Evolutionary conservation across 2,113 vertebrate genomes (phyloP).

Genomic region (Hipposideros armiger): DNA sequence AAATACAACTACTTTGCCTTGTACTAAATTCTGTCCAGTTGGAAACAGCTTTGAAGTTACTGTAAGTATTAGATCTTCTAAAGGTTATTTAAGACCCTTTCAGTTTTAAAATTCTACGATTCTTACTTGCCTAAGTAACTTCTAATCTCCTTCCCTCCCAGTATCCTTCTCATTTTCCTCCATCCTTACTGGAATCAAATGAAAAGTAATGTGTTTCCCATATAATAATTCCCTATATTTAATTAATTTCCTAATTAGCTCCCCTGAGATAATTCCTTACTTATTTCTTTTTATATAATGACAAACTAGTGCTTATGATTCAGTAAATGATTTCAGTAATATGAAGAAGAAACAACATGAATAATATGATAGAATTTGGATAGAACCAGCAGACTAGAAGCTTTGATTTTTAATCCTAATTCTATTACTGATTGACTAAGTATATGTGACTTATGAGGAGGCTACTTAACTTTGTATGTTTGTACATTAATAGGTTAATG

Average conservation of each 20-base stretch:
- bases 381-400: neutral
- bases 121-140: neutral
- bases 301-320: neutral
- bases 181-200: neutral
- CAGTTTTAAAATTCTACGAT: neutral
- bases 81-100: neutral
- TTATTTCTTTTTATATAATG: conserved; percentile 12
- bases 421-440: neutral
- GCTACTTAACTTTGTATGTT: neutral
- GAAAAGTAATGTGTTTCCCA: neutral
- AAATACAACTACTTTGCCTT: neutral
- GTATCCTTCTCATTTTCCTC: neutral
- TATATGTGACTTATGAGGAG: neutral
- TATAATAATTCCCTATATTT: neutral
- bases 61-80: neutral
- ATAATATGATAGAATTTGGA: neutral
- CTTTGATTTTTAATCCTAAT: conserved; percentile 18
- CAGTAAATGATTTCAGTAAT: neutral
- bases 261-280: neutral
- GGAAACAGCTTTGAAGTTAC: neutral
- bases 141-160: neutral
- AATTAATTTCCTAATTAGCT: neutral
- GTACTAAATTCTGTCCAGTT: neutral
- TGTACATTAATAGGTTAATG: conserved; percentile 17
- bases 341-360: neutral